Conservation (phyloP, 1,140 invertebrate genomes). For the Hermatobates lingyangjiaoensis region DNA sequence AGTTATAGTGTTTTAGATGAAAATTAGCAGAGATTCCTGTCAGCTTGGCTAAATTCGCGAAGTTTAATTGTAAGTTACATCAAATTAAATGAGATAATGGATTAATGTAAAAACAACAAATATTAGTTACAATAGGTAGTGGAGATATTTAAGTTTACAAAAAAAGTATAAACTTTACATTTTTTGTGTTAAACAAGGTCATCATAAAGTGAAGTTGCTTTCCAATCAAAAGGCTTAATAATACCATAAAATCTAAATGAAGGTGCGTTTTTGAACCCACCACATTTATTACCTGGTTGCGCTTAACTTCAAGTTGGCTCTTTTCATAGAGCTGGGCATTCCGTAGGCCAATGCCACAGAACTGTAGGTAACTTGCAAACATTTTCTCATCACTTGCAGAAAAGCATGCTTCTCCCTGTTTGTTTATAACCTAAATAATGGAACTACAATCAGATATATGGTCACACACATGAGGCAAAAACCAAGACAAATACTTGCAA, state of each 20-base stretch:
- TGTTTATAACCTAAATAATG: slow-evolving; percentile 92
- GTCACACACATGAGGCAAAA: not conserved
- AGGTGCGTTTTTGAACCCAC: not conserved
- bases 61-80: too few species aligned
- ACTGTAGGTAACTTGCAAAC: slow-evolving; percentile 81
- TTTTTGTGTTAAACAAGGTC: too few species aligned
- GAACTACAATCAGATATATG: not conserved
- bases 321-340: slow-evolving; percentile 89
- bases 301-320: slow-evolving; percentile 80
- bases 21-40: too few species aligned
- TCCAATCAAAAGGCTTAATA: too few species aligned
- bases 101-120: too few species aligned
- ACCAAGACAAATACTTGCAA: not conserved
- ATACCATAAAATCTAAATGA: not conserved
- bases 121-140: too few species aligned
- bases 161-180: too few species aligned
- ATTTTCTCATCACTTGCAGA: slow-evolving; percentile 75
- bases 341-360: slow-evolving; percentile 78
- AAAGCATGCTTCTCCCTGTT: slow-evolving; percentile 61
- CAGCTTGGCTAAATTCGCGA: too few species aligned
- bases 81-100: too few species aligned
- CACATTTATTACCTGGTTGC: slow-evolving; percentile 55
- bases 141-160: too few species aligned
- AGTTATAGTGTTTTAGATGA: too few species aligned
- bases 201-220: too few species aligned